Evolutionary conservation across 2,888 invertebrate genomes (phyloP).

Genomic region (Acronicta alni): DNA sequence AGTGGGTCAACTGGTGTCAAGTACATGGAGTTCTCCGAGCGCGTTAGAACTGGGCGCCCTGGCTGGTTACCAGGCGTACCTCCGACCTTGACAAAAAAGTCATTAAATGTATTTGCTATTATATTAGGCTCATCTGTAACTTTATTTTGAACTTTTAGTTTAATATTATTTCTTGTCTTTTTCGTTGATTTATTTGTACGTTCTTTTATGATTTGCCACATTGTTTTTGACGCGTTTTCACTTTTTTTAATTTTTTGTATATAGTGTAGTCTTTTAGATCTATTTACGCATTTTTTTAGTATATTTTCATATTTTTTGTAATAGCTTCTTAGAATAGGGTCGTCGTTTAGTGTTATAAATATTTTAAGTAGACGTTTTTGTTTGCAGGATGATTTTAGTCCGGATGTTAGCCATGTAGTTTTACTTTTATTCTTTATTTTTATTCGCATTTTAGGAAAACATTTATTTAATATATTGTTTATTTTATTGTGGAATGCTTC

Average conservation of each 20-base stretch:
- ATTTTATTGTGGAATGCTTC: constrained; percentile 3
- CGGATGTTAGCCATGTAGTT: constrained; percentile 9
- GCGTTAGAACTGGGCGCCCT: constrained; percentile 2
- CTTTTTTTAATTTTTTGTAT: constrained; percentile 5
- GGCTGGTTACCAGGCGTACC: background rate
- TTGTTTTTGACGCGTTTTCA: constrained; percentile 6
- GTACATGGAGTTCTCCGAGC: constrained; percentile 10
- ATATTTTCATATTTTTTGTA: constrained; percentile 10
- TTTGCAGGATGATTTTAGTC: constrained; percentile 9
- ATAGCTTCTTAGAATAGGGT: constrained; percentile 2
- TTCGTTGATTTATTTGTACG: constrained; percentile 12
- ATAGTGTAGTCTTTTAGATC: constrained; percentile 10
- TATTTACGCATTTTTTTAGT: constrained; percentile 5
- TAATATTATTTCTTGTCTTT: constrained; percentile 5
- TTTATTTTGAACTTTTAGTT: constrained; percentile 1
- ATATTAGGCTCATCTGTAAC: constrained; percentile 1
- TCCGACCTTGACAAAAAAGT: constrained; percentile 7
- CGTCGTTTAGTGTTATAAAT: constrained; percentile 2
- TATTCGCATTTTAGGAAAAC: constrained; percentile 6
- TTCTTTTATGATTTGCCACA: constrained; percentile 15
- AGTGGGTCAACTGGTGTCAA: constrained; percentile 7
- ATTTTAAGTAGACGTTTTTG: constrained; percentile 11
- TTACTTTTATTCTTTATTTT: constrained; percentile 6
- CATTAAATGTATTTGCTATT: constrained; percentile 7
- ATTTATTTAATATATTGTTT: constrained; percentile 7